A percentile compares a stretch with the other conserved stretches of the same genome.
These are phyloP conservation scores for Cyanoderma ruficeps DNA, from an alignment of 2,113 vertebrate genomes.

Conservation along the genomic window DNA sequence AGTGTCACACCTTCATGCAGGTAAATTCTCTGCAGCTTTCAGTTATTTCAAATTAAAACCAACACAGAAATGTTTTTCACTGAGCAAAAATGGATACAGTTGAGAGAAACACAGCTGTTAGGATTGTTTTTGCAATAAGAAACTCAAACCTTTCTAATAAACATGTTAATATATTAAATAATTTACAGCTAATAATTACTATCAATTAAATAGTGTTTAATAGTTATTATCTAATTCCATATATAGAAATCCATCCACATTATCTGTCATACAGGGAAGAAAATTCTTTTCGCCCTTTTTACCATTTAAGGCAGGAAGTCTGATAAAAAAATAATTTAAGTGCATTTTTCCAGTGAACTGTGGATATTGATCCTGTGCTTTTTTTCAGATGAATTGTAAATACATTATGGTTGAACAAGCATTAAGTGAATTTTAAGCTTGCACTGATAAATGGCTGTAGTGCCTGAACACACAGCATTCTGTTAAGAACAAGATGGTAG, in stretches of 20 bases:
- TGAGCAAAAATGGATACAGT: neutral
- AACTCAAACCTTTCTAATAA: neutral
- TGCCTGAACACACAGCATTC: neutral
- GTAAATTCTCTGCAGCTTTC: conserved; percentile 56
- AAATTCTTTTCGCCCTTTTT: neutral
- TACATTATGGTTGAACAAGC: neutral
- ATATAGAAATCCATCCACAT: neutral
- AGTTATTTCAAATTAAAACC: neutral
- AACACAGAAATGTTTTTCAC: neutral
- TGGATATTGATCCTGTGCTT: neutral
- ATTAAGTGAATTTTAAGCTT: neutral
- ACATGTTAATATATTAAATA: neutral
- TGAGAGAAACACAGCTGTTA: neutral
- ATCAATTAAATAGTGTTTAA: neutral
- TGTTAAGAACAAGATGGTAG: neutral
- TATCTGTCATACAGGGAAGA: neutral
- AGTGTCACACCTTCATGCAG: conserved; percentile 94
- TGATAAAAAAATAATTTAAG: neutral
- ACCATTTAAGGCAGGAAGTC: neutral
- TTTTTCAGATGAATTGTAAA: neutral
- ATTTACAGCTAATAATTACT: no score
- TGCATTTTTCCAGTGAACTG: neutral
- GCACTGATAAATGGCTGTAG: neutral
- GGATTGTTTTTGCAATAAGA: neutral
- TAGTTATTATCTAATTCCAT: neutral